Evolutionary conservation across 1,140 invertebrate species (phyloP), one percentile per base, ranked within the genome.

Genomic region (Drosophila subobscura): DNA sequence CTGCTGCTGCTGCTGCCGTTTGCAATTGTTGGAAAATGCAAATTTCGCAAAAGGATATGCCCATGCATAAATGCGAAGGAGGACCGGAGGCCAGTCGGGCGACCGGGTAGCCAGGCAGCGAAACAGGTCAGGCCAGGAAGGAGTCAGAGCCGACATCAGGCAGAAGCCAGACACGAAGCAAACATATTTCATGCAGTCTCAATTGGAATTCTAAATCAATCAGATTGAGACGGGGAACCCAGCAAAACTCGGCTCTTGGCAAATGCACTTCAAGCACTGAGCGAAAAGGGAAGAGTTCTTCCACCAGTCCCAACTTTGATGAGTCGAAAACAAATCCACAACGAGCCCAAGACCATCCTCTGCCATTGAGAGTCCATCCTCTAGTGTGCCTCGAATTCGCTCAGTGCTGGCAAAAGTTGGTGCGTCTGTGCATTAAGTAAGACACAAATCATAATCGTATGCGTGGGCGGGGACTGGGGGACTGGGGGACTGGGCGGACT

Each of bases 121-220:
- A 4, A 37, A 37, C 33, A 37, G 33, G 3, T 37, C 27, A 29
- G 27, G 45, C 25, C 60, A 45, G 66, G 54, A 71, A 61, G 71
- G 53, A 64, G 53, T 45, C 52, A 42, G 51, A 74, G 73, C 50
- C 72, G 54, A 67, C 68, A 60, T 53, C 55, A 55, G 67, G 57
- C 66, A 76, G 25, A 57, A 60, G 55, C 50, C 57, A 85, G 77
- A 76, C 68, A 89, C 67, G 80, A 85, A 72, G 83, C 80, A 79
- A 83, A 83, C 83, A 88, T 89, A 90, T 90, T 90, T 90, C 86
- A 90, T 79, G 72, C 80, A 90, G 86, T 90, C 86, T 90, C 86
- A 90, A 90, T 90, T 90, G 86, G 84, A 90, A 90, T 90, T 90
- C 86, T 90, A 90, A 90, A 90, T 90, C 86, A 90, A 90, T 90